phyloP scores from a whole-genome alignment of 2,888 invertebrate genomes.

The Polymixis flavicincta region DNA sequence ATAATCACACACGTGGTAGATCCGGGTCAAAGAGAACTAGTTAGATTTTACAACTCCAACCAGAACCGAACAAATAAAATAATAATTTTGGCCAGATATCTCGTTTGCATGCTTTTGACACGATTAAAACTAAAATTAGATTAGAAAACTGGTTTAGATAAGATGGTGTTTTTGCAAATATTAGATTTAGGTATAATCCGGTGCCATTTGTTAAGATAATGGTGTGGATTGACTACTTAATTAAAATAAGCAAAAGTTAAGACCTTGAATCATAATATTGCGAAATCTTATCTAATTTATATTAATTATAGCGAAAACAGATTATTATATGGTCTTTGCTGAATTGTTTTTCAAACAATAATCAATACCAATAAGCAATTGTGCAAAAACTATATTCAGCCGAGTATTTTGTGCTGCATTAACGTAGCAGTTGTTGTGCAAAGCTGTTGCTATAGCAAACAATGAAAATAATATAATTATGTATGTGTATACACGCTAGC shows the following conservation, averaged over 20 bases:
- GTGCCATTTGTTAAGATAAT: constrained; percentile 51
- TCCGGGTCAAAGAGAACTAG: constrained; percentile 86
- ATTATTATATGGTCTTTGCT: constrained; percentile 3
- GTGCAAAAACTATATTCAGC: constrained; percentile 29
- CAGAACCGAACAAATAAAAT: constrained; percentile 65
- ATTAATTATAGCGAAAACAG: constrained; percentile 19
- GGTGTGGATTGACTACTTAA: constrained; percentile 45
- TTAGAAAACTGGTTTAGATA: constrained; percentile 45
- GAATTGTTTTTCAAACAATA: constrained; percentile 24
- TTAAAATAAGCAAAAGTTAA: constrained; percentile 49
- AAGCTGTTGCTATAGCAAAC: constrained; percentile 59
- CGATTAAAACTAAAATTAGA: constrained; percentile 66
- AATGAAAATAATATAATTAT: constrained; percentile 63
- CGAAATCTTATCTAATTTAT: constrained; percentile 40
- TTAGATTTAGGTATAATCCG: constrained; percentile 37
- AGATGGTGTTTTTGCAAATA: constrained; percentile 41
- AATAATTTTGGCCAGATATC: constrained; percentile 61
- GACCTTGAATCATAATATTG: constrained; percentile 49
- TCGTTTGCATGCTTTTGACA: constrained; percentile 58
- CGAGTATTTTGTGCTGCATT: constrained; percentile 44
- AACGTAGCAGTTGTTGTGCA: constrained; percentile 53
- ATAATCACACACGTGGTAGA: constrained; percentile 76
- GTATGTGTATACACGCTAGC: constrained; percentile 52
- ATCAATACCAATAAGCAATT: constrained; percentile 31
- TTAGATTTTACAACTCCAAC: constrained; percentile 75